Percentiles rank a stretch among this genome's conserved stretches.
These are phyloP conservation scores for Ametastegia equiseti DNA, from an alignment of 2,888 invertebrate genomes.

Conservation along the genomic window DNA sequence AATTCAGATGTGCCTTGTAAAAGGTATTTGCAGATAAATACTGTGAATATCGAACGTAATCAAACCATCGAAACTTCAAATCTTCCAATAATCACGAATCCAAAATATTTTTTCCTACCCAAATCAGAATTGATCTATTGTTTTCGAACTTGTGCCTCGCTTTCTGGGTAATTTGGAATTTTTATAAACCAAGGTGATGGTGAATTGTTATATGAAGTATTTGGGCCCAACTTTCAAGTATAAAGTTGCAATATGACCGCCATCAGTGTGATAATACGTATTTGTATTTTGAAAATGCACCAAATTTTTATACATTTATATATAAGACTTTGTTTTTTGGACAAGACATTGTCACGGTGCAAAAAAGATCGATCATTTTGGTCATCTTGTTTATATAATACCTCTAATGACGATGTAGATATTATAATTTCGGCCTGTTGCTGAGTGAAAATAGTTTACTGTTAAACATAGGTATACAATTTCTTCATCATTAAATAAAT, in stretches of 20 bases:
- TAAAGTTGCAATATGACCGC: background rate
- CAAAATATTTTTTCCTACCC: too few species aligned
- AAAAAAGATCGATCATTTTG: background rate
- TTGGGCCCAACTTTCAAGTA: background rate
- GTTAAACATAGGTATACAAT: background rate
- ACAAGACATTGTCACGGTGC: background rate
- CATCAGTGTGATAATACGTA: slow-evolving; percentile 24
- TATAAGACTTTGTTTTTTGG: background rate
- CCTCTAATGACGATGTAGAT: background rate
- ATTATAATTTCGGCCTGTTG: background rate
- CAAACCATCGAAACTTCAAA: too few species aligned
- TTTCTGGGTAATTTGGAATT: too few species aligned
- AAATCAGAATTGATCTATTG: too few species aligned
- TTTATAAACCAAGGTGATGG: too few species aligned
- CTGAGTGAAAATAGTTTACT: background rate
- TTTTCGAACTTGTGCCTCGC: too few species aligned
- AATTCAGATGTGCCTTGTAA: too few species aligned
- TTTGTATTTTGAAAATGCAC: slow-evolving; percentile 22
- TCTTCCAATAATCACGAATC: too few species aligned
- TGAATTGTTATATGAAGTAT: background rate
- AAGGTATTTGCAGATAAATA: too few species aligned
- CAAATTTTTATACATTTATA: slow-evolving; percentile 20
- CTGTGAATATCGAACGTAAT: too few species aligned
- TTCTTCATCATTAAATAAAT: slow-evolving; percentile 18
- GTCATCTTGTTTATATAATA: background rate